Percentiles rank a stretch among this genome's conserved stretches.
phyloP scores from a whole-genome alignment of 2,797 vertebrate genomes.

The Pelobates cultripes region DNA sequence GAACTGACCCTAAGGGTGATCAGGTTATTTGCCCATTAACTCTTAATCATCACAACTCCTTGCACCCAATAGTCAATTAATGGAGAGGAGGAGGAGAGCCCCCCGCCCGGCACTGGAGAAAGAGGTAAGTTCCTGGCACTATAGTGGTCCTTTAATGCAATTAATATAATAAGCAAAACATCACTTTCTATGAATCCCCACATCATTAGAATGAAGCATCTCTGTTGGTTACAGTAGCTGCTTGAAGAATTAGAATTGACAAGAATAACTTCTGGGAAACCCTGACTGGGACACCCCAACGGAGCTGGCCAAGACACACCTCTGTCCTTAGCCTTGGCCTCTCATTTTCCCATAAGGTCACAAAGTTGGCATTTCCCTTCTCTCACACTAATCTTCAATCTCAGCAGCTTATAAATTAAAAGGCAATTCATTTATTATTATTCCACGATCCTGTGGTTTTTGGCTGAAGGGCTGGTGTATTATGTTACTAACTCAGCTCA shows the following conservation, averaged over 20 bases:
- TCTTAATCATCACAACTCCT: too few relatives aligned
- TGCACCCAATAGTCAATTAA: too few relatives aligned
- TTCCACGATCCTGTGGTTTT: slow-evolving; percentile 29
- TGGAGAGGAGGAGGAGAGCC: too few relatives aligned
- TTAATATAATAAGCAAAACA: too few relatives aligned
- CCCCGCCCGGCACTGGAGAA: too few relatives aligned
- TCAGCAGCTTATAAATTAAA: slow-evolving; percentile 47
- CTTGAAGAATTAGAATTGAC: slow-evolving; percentile 18
- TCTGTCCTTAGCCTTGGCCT: slow-evolving; percentile 28
- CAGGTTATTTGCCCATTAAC: too few relatives aligned
- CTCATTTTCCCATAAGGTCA: slow-evolving; percentile 43
- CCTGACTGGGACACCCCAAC: slow-evolving; percentile 34
- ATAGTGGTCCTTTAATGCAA: too few relatives aligned
- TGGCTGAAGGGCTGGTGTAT: slow-evolving; percentile 34
- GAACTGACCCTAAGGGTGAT: too few relatives aligned
- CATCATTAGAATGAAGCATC: too few relatives aligned
- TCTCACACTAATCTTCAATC: slow-evolving; percentile 14
- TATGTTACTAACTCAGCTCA: slow-evolving; percentile 9
- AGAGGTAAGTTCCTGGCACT: too few relatives aligned
- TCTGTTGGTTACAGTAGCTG: not conserved
- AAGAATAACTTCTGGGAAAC: slow-evolving; percentile 26
- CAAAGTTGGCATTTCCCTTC: slow-evolving; percentile 36
- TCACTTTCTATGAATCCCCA: too few relatives aligned
- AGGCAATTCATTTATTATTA: slow-evolving; percentile 40
- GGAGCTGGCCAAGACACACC: slow-evolving; percentile 29